Evolutionary conservation across 1,140 invertebrate genomes (phyloP).

Genomic region (Thaumetopoea pityocampa): DNA sequence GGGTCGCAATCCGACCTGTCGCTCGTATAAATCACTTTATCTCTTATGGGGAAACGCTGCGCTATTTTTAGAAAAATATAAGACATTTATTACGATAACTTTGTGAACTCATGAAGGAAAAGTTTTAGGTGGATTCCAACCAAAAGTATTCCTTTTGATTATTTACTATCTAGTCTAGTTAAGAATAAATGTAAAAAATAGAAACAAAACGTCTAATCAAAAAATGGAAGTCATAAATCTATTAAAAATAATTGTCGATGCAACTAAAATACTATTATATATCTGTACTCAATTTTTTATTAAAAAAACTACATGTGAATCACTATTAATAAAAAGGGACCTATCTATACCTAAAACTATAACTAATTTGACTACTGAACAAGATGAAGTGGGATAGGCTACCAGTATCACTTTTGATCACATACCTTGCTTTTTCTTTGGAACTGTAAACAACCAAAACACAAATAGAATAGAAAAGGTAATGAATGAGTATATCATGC

Average conservation of each 20-base stretch:
- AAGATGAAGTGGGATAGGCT: slow-evolving; percentile 74
- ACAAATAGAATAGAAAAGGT: slow-evolving; percentile 67
- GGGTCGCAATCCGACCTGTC: slow-evolving; percentile 34
- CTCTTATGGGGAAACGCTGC: slow-evolving; percentile 31
- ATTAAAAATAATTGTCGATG: no score
- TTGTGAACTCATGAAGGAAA: no score
- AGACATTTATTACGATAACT: slow-evolving; percentile 64
- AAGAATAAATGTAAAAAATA: slow-evolving; percentile 22
- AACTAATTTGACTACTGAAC: slow-evolving; percentile 61
- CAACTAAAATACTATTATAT: no score
- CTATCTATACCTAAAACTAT: slow-evolving; percentile 62
- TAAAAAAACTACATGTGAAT: no score
- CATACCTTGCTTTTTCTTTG: slow-evolving; percentile 76
- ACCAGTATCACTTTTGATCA: slow-evolving; percentile 74
- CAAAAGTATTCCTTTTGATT: no score
- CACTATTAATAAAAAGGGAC: slow-evolving; percentile 38
- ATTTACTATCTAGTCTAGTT: no score
- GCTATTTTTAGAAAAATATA: slow-evolving; percentile 26
- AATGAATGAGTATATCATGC: slow-evolving; percentile 62
- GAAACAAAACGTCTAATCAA: slow-evolving; percentile 23
- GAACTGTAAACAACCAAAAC: slow-evolving; percentile 76
- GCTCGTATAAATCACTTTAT: slow-evolving; percentile 32
- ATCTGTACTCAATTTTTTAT: no score
- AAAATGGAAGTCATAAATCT: no score
- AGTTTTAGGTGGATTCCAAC: no score